Conservation (phyloP, 2,888 invertebrate species). For the Polydrusus cervinus region DNA sequence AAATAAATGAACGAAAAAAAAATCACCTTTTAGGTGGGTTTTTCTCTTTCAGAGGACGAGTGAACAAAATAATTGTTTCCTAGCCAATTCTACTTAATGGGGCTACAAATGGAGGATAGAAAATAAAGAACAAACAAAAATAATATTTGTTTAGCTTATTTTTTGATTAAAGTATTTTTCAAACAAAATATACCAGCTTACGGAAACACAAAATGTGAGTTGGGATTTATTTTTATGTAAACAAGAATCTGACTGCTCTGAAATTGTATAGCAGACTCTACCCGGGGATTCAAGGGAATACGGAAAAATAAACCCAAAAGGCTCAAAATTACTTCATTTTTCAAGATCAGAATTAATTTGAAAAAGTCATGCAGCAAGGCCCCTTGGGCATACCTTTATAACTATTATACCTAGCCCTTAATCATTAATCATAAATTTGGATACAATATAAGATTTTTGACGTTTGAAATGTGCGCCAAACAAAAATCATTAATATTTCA, state of each 20-base stretch:
- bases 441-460: conserved; percentile 70
- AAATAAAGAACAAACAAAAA: too few species aligned
- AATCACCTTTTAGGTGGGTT: too few species aligned
- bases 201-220: too few species aligned
- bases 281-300: conserved; percentile 56
- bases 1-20: too few species aligned
- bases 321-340: conserved; percentile 62
- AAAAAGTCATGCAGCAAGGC: conserved; percentile 67
- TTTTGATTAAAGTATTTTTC: too few species aligned
- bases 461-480: conserved; percentile 69
- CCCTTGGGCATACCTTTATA: conserved; percentile 67
- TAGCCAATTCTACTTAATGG: too few species aligned
- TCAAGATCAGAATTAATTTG: conserved; percentile 65
- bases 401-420: conserved; percentile 54
- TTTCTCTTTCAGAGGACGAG: too few species aligned
- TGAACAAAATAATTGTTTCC: too few species aligned
- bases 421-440: conserved; percentile 71
- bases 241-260: conserved; percentile 68
- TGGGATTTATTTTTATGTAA: background rate
- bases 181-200: background rate
- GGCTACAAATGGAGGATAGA: too few species aligned
- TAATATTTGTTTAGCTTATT: too few species aligned
- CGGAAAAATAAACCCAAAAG: conserved; percentile 58
- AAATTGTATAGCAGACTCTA: conserved; percentile 67
- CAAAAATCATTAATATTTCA: conserved; percentile 74